Conservation (phyloP, 2,888 invertebrate species). For the Aproaerema taeniolella region DNA sequence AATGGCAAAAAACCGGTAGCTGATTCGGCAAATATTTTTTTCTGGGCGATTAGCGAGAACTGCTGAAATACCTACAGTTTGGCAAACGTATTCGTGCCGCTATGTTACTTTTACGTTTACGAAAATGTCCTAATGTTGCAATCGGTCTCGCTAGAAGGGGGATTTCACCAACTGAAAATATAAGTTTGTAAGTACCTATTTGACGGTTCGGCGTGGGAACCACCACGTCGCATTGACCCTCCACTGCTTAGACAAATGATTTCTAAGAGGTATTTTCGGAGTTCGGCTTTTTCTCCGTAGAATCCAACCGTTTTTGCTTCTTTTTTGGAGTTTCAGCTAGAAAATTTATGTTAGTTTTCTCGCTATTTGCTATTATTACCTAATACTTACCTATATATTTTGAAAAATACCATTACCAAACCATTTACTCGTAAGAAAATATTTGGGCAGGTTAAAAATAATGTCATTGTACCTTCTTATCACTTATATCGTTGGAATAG, state of each 20-base stretch:
- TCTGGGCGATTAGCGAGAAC: slow-evolving; percentile 70
- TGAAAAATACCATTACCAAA: too few species aligned
- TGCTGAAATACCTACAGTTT: slow-evolving; percentile 59
- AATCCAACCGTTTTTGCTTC: neutral
- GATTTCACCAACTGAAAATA: slow-evolving; percentile 19
- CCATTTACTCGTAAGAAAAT: too few species aligned
- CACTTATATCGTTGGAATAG: too few species aligned
- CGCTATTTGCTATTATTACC: too few species aligned
- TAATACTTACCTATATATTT: too few species aligned
- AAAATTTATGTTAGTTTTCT: too few species aligned
- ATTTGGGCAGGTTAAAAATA: too few species aligned
- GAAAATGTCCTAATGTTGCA: too few species aligned
- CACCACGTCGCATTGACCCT: slow-evolving; percentile 63
- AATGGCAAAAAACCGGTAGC: slow-evolving; percentile 57
- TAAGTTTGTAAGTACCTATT: slow-evolving; percentile 25
- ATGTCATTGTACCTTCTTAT: too few species aligned
- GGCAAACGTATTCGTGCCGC: slow-evolving; percentile 26
- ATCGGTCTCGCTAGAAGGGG: neutral
- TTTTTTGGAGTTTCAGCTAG: too few species aligned
- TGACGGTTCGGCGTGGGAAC: slow-evolving; percentile 65
- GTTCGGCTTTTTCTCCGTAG: slow-evolving; percentile 26
- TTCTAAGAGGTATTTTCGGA: slow-evolving; percentile 54
- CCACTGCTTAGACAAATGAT: slow-evolving; percentile 70
- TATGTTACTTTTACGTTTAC: too few species aligned
- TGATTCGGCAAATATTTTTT: slow-evolving; percentile 71